Conservation (phyloP, 2,888 invertebrate genomes). For the Agrypnus murinus region DNA sequence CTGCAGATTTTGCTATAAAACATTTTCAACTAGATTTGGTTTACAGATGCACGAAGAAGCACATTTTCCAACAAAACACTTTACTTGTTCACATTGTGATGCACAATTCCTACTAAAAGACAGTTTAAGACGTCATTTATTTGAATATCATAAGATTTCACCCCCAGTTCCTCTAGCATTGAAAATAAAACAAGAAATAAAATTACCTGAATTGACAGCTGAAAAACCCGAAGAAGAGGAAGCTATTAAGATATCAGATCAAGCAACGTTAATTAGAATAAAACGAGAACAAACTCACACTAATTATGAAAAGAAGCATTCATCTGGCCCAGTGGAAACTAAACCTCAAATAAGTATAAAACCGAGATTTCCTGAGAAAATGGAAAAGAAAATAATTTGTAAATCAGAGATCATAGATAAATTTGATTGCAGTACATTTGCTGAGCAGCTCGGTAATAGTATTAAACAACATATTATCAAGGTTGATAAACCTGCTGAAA, state of each 20-base stretch:
- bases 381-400: too few relatives aligned
- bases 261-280: too few relatives aligned
- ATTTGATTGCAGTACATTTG: neutral
- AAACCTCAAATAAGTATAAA: too few relatives aligned
- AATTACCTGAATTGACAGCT: neutral
- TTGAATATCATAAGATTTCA: neutral
- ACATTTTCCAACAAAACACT: slow-evolving; percentile 19
- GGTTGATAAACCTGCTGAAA: neutral
- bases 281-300: neutral
- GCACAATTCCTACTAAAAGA: slow-evolving; percentile 15
- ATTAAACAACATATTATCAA: slow-evolving; percentile 3
- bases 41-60: slow-evolving; percentile 39
- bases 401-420: too few relatives aligned
- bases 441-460: neutral
- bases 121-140: slow-evolving; percentile 16
- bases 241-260: too few relatives aligned
- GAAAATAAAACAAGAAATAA: neutral
- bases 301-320: neutral
- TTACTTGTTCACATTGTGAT: slow-evolving; percentile 22
- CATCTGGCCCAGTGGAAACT: too few relatives aligned
- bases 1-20: slow-evolving; percentile 32
- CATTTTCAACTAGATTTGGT: slow-evolving; percentile 29
- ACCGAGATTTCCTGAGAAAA: too few relatives aligned
- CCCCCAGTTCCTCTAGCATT: neutral
- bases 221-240: too few relatives aligned